These are phyloP conservation scores for Dendronephthya gigantea DNA, from an alignment of 64 coral and sea anemone genomes.

Conservation along the genomic window DNA sequence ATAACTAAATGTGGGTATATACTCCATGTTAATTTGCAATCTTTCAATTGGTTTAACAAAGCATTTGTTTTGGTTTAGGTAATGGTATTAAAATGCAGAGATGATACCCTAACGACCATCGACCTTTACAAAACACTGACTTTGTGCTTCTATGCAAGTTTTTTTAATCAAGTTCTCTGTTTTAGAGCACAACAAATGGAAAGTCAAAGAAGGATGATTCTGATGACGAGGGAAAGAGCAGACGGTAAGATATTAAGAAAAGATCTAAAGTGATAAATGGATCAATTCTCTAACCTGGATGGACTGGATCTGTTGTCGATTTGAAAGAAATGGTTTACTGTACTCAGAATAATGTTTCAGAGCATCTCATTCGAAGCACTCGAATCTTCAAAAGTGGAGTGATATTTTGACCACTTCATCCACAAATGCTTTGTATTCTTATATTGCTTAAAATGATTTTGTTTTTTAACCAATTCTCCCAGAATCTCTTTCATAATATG, in stretches of 20 bases:
- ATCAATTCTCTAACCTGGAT: too few relatives aligned
- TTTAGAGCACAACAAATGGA: not conserved
- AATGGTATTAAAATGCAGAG: not conserved
- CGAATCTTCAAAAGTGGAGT: not conserved
- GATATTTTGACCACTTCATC: not conserved
- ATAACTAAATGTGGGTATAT: too few relatives aligned
- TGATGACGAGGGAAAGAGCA: not conserved
- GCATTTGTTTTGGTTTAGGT: conserved; percentile 12
- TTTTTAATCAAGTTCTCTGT: not conserved
- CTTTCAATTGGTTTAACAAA: not conserved
- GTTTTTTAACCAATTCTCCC: too few relatives aligned
- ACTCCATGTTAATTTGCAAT: not conserved
- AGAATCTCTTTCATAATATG: too few relatives aligned
- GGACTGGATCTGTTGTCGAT: too few relatives aligned
- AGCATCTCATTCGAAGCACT: too few relatives aligned
- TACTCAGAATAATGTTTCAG: too few relatives aligned
- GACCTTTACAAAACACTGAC: not conserved
- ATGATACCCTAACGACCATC: not conserved
- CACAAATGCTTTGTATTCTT: too few relatives aligned
- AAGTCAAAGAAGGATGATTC: not conserved
- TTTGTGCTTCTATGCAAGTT: not conserved
- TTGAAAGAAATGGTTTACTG: too few relatives aligned
- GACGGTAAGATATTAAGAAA: not conserved
- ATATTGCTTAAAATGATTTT: too few relatives aligned
- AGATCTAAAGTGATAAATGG: too few relatives aligned